phyloP scores from a whole-genome alignment of 2,888 invertebrate genomes.

The Liopterus haemorrhoidalis region DNA sequence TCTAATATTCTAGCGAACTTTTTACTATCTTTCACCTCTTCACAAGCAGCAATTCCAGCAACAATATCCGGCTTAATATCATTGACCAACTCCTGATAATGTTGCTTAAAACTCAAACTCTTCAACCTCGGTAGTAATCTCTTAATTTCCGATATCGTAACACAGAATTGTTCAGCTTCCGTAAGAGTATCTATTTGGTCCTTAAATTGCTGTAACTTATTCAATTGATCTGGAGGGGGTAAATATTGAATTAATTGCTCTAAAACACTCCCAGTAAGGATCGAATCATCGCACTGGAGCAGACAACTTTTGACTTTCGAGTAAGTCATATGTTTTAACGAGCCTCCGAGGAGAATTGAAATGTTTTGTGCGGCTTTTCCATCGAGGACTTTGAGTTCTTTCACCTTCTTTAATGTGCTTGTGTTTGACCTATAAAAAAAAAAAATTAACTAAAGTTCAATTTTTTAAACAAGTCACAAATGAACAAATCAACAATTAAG shows the following conservation, averaged over 20 bases:
- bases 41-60: constrained; percentile 90
- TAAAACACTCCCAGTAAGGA: constrained; percentile 78
- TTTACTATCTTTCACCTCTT: constrained; percentile 81
- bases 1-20: constrained; percentile 89
- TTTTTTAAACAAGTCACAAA: background rate
- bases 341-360: constrained; percentile 75
- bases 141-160: constrained; percentile 84
- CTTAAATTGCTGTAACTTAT: constrained; percentile 73
- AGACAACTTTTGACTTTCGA: constrained; percentile 77
- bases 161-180: constrained; percentile 92
- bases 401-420: constrained; percentile 74
- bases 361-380: constrained; percentile 91
- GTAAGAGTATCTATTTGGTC: constrained; percentile 73
- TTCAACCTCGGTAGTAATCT: constrained; percentile 77
- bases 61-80: constrained; percentile 92
- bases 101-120: constrained; percentile 84
- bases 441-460: constrained; percentile 6
- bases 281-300: constrained; percentile 77
- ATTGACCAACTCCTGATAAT: constrained; percentile 76
- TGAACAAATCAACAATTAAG: constrained; percentile 1
- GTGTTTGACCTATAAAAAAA: constrained; percentile 44
- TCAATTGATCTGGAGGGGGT: constrained; percentile 85
- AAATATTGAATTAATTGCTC: constrained; percentile 87
- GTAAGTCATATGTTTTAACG: constrained; percentile 77
- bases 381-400: constrained; percentile 88